Evolutionary conservation across 2,113 vertebrate species (phyloP).

Genomic region (Microtus pennsylvanicus): DNA sequence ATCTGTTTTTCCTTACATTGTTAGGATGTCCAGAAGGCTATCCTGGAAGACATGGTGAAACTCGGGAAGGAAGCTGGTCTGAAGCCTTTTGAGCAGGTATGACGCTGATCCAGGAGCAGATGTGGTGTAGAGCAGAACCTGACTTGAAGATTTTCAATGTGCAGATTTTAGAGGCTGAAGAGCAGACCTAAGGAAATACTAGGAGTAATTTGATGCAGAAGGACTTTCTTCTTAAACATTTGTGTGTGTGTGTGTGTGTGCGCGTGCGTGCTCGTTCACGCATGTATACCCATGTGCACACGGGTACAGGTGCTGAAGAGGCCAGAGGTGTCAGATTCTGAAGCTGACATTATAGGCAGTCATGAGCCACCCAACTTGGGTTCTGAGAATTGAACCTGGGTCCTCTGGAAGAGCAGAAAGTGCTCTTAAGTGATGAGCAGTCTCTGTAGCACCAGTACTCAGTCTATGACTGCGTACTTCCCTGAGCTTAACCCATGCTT

Average conservation of each 20-base stretch:
- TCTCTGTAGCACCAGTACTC: not conserved
- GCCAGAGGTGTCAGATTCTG: not conserved
- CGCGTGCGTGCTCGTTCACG: not conserved
- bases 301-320: not conserved
- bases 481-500: not conserved
- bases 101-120: not conserved
- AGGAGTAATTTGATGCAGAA: not conserved
- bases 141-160: not conserved
- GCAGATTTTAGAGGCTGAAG: not conserved
- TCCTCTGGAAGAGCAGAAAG: not conserved
- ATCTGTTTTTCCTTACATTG: not conserved
- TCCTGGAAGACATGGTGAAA: slow-evolving; percentile 93
- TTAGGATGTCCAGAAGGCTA: slow-evolving; percentile 92
- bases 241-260: not conserved
- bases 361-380: not conserved
- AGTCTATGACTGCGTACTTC: not conserved
- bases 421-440: not conserved
- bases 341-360: not conserved
- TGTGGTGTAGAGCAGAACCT: not conserved
- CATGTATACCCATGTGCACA: not conserved
- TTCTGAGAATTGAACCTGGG: not conserved
- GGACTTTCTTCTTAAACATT: not conserved
- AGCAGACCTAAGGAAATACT: not conserved
- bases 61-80: slow-evolving; percentile 94
- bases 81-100: slow-evolving; percentile 98